Evolutionary conservation across 2,113 vertebrate species (phyloP).

Genomic region (Rhynchopsitta pachyrhyncha): DNA sequence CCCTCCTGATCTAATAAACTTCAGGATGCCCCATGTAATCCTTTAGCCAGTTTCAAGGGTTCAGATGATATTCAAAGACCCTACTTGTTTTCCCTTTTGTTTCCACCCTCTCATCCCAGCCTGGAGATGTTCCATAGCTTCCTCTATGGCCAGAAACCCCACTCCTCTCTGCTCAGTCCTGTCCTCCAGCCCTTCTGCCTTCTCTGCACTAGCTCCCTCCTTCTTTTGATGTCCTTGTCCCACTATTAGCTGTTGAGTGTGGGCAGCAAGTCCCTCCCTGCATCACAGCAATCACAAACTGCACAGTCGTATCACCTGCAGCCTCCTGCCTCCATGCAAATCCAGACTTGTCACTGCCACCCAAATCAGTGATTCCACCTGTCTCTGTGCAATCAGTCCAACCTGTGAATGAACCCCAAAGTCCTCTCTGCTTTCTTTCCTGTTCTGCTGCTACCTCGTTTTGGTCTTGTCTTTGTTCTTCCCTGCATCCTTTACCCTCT

Average conservation of each 20-base stretch:
- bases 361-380: background rate
- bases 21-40: background rate
- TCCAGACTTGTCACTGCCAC: background rate
- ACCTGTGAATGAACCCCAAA: background rate
- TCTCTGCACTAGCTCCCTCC: background rate
- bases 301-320: background rate
- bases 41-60: background rate
- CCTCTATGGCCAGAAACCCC: background rate
- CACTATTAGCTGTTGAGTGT: background rate
- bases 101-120: background rate
- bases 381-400: background rate
- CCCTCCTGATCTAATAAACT: background rate
- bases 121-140: background rate
- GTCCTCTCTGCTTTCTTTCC: background rate
- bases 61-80: background rate
- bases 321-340: background rate
- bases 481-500: background rate
- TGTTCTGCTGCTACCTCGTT: background rate
- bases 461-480: background rate
- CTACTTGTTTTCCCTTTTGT: background rate
- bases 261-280: background rate
- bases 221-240: background rate
- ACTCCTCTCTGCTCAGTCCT: background rate
- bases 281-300: rapidly evolving
- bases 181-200: background rate